Evolutionary conservation across 2,113 vertebrate species (phyloP), one percentile per base, ranked within the genome.

Genomic region (Zapus hudsonius): DNA sequence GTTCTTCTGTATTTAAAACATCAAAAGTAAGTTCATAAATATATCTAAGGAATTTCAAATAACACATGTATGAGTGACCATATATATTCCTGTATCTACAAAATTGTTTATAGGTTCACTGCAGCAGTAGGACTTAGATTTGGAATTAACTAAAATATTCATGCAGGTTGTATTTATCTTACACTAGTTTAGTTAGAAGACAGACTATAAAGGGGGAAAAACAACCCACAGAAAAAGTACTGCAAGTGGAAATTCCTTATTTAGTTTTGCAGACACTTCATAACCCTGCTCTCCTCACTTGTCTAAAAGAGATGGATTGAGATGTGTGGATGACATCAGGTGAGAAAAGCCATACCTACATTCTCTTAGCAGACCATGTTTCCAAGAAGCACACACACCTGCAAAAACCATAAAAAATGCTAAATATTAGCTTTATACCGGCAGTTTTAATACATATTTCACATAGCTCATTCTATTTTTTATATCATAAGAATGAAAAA

Each of bases 261-360:
- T 1, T 2, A 15, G 1, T 27, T 44, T 67, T 13, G 3, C 33
- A n/a, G n/a, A 3, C 8, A 25, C 19, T 73, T 72, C 0, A 25
- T 16, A 11, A 20, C n/a, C 11, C 11, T 42, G 7, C 8, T 15
- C 11, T 1, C 0, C 5, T 61, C 19, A 78, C 17, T 64, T 52
- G 5, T 61, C 2, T 73, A 38, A 79, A 55, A 57, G 16, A 66
- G 70, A 38, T 0, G 5, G 31, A 1, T n/a, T 38, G 84, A 12
- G 3, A 52, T 3, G 1, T 10, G 6, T 1, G 25, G 55, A 67
- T 3, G 2, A 7, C 87, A 40, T 73, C 16, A 2, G 5, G 12
- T 59, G 44, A 74, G 22, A 5, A 10, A 29, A 42, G n/a, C 7
- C 11, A 5, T 4, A 1, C 12, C 12, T 61, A 5, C 20, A 5